Evolutionary conservation across 2,888 invertebrate genomes (phyloP).

Genomic region (Trileptium ribeirensis): DNA sequence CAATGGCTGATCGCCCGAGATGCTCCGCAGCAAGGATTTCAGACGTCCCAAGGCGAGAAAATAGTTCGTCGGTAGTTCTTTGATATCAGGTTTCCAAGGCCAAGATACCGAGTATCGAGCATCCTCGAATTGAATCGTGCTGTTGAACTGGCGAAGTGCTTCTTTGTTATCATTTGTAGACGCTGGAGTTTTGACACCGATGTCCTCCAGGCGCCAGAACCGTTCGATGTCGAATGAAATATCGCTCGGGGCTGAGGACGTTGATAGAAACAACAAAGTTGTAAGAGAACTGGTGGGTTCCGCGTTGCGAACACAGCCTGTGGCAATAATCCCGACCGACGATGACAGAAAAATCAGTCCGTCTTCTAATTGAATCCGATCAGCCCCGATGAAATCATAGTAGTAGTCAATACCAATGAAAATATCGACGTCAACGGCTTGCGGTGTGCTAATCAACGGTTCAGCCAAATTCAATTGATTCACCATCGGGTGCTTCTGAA

Average conservation of each 20-base stretch:
- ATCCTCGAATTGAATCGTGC: background rate
- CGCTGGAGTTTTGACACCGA: background rate
- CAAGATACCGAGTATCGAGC: background rate
- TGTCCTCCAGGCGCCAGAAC: background rate
- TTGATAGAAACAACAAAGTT: background rate
- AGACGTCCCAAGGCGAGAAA: background rate
- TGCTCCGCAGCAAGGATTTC: background rate
- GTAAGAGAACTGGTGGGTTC: background rate
- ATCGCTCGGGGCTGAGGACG: background rate
- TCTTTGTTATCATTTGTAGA: background rate
- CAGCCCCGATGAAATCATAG: background rate
- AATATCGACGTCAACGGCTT: background rate
- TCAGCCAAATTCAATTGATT: conserved; percentile 5
- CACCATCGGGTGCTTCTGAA: conserved; percentile 1
- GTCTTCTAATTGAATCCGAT: background rate
- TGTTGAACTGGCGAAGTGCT: background rate
- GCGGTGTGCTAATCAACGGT: background rate
- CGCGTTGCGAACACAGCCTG: background rate
- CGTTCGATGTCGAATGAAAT: background rate
- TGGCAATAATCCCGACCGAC: background rate
- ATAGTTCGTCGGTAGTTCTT: background rate
- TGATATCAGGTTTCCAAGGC: background rate
- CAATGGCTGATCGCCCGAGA: background rate
- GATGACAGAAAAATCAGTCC: conserved; percentile 1
- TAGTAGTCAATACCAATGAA: conserved; percentile 14